Base-by-base conservation (phyloP, 2,797 vertebrate species). In the Enteromius radiatus region DNA sequence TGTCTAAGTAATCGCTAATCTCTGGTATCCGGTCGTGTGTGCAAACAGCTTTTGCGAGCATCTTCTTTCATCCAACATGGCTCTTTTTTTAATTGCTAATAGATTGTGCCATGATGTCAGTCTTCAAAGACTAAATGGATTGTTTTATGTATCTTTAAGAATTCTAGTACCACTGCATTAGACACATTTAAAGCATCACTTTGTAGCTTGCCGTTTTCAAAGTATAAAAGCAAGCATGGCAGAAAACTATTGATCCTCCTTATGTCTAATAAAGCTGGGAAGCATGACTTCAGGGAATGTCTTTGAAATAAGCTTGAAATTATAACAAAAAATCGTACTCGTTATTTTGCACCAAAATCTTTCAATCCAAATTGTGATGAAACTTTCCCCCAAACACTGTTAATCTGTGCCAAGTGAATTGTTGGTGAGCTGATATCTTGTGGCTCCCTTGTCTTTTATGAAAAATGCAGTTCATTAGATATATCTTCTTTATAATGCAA, bases 51-150 rank as follows among this genome's bases (percentile, higher is more conserved):
- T 28, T 15, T 63, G 43, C 6, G 6, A 49, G 43, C 6, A 43
- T 36, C 43, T 59, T 17, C 77, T 78, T 59, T 67, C 38, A 65
- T 78, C 21, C 19, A 23, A 45, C 68, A 68, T 2, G 52, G 10
- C 36, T 63, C 49, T 70, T 61, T 63, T 76, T 59, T 47, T 76
- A 67, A 84, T 71, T 83, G 54, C 23, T 45, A 70, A 38, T 61
- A 59, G 45, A 64, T 21, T 67, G 56, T 63, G 17, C 26, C 19
- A 15, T 61, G 19, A 76, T 33, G 64, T 41, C 23, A 8, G 31
- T 73, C 63, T 74, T 12, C 52, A 74, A 73, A 64, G 68, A 78
- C 47, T 14, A 45, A 78, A 54, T 78, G 68, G 33, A 52, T 78
- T 38, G 63, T n/a, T 33, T 52, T 78, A 47, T 71, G 71, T 81